Evolutionary conservation across 1,140 invertebrate species (phyloP), one percentile per base, ranked within the genome.

Genomic region (Brachionus angularis): DNA sequence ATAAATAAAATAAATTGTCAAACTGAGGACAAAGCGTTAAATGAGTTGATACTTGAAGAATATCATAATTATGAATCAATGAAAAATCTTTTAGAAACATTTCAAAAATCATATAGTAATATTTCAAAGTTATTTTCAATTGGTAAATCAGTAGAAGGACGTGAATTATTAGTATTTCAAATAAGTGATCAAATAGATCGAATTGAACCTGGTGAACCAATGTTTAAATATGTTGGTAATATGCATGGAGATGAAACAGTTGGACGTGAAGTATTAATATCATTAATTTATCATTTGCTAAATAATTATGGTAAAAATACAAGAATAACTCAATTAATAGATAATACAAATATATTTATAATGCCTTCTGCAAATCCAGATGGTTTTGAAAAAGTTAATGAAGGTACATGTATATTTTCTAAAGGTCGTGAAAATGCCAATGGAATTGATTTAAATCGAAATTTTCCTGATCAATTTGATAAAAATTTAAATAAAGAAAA

Each of bases 201-300:
- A 72, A 90, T 92, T 82, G 75, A 76, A 72, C 44, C 72, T 1
- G 72, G 80, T 7, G 70, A 76, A 42, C 89, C 89, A 12, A 89
- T 91, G 80, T 88, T 93, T 77, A 93, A 93, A 80, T 93, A 91
- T 80, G 86, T 93, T 52, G 91, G 85, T 10, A 93, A 93, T 80
- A 93, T 93, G 87, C 91, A 93, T 77, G 91, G 91, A 21, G 93
- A 93, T 81, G 91, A 93, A 82, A 90, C 91, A 0, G 82, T 91
- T 39, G 90, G 91, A 0, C 82, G 90, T 14, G 91, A 93, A 81
- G 77, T 93, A 44, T 78, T 93, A 5, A 80, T 93, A 27, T 86
- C 90, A 16, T 78, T 99, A 2, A 87, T 89, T 33, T 89, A 89
- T 12, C 36, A 50, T 36, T 52, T 50, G 23, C 25, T 50, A 16